These are phyloP conservation scores for Albula glossodonta DNA, from an alignment of 2,113 vertebrate genomes.

Conservation along the genomic window DNA sequence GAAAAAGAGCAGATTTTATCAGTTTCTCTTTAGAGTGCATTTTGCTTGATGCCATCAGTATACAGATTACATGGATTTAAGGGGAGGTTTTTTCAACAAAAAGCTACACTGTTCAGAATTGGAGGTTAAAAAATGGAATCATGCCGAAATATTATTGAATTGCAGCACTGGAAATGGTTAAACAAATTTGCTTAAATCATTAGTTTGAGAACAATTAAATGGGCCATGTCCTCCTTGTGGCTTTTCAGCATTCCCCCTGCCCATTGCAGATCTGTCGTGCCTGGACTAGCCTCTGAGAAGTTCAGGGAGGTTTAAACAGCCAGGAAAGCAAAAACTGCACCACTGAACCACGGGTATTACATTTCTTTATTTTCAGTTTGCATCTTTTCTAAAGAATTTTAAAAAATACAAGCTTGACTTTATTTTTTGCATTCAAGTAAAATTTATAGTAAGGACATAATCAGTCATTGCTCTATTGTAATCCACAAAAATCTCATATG, in stretches of 20 bases:
- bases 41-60: too few species aligned
- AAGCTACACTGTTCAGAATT: neutral
- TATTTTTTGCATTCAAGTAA: neutral
- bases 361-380: constrained; percentile 19
- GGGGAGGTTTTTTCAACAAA: neutral
- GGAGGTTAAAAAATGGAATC: neutral
- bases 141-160: neutral
- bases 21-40: neutral
- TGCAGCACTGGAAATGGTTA: neutral
- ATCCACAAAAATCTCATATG: neutral
- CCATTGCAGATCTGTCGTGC: constrained; percentile 29
- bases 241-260: constrained; percentile 5
- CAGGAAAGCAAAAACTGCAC: constrained; percentile 30
- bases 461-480: neutral
- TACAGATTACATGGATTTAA: too few species aligned
- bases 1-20: neutral
- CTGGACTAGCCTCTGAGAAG: constrained; percentile 40
- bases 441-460: neutral
- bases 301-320: constrained; percentile 22
- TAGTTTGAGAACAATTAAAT: neutral
- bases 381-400: neutral
- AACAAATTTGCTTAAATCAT: neutral
- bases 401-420: too few species aligned
- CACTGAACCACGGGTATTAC: constrained; percentile 46
- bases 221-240: constrained; percentile 2